Percentiles rank a stretch among this genome's conserved stretches.
Evolutionary conservation across 2,888 invertebrate genomes (phyloP).

Genomic region (Machimus atricapillus): DNA sequence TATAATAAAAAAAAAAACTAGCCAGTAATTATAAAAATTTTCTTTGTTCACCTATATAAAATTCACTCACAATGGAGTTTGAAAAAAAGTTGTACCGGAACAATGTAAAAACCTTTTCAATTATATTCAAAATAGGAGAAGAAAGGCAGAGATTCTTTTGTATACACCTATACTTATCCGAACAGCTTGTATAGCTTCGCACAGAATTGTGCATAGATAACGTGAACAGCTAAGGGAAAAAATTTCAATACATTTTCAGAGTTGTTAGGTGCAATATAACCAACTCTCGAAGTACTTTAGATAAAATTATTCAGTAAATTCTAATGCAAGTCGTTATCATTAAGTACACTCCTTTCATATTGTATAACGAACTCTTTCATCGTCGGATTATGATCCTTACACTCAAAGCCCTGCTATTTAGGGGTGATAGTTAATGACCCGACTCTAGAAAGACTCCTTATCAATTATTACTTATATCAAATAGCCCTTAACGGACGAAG

Average conservation of each 20-base stretch:
- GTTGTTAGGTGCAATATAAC: not conserved
- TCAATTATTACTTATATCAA: not conserved
- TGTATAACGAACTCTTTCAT: not conserved
- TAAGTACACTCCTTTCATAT: not conserved
- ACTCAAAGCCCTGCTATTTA: not conserved
- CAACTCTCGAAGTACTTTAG: not conserved
- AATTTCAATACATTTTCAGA: not conserved
- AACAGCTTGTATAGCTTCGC: not conserved
- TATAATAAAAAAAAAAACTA: too few species aligned
- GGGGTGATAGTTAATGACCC: not conserved
- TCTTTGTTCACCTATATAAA: too few species aligned
- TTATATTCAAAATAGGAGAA: not conserved
- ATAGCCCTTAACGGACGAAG: not conserved
- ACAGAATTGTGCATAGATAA: not conserved
- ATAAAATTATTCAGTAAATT: not conserved
- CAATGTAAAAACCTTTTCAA: not conserved
- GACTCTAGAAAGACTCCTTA: not conserved
- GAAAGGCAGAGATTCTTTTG: not conserved
- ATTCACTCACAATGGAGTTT: not conserved
- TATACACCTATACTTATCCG: not conserved
- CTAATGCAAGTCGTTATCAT: not conserved
- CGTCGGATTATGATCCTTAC: not conserved
- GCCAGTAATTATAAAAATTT: too few species aligned
- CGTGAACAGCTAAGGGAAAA: too few species aligned
- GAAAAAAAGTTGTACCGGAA: not conserved